Conservation (phyloP, 1,140 invertebrate species). For the Metopolophium dirhodum region DNA sequence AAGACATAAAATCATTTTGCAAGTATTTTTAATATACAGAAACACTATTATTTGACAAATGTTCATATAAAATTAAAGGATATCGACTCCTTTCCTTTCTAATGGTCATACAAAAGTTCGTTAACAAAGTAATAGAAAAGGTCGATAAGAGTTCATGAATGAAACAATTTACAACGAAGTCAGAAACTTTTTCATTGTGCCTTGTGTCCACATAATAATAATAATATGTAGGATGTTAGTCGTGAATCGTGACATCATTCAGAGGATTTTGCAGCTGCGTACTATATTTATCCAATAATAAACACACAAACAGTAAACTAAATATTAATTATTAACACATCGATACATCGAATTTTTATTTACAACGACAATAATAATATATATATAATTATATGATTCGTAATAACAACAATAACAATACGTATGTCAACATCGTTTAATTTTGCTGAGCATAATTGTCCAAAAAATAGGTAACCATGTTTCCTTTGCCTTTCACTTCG, state of each 20-base stretch:
- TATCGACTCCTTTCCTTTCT: not conserved
- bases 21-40: not conserved
- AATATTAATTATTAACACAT: not conserved
- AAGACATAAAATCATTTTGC: not conserved
- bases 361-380: constrained; percentile 13
- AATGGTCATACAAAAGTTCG: not conserved
- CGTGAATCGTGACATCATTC: not conserved
- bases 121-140: not conserved
- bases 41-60: not conserved
- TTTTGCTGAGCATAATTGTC: constrained; percentile 64
- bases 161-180: not conserved
- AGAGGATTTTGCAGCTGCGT: not conserved
- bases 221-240: too few species aligned
- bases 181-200: not conserved
- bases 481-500: constrained; percentile 92
- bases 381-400: constrained; percentile 15
- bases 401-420: constrained; percentile 40
- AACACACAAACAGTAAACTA: not conserved
- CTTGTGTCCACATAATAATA: too few species aligned
- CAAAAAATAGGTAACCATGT: constrained; percentile 92
- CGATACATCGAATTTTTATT: constrained; percentile 31
- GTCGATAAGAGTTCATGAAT: not conserved
- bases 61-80: not conserved
- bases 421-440: constrained; percentile 25
- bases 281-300: not conserved